Conservation (phyloP, 1,140 invertebrate species). For the Chymomyza costata region DNA sequence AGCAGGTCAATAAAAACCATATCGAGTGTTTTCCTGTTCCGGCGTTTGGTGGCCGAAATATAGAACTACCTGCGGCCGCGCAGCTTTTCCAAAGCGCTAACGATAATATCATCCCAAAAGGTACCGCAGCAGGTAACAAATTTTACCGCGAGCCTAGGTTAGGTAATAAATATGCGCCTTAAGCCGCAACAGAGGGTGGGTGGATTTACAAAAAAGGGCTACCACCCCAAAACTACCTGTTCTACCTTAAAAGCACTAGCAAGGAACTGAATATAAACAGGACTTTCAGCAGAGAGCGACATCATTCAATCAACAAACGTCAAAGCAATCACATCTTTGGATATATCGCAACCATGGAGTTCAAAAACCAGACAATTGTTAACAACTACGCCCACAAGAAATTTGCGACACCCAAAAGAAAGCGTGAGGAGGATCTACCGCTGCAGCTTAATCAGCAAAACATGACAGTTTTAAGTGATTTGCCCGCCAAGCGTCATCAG, state of each 20-base stretch:
- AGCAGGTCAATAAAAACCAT: slow-evolving; percentile 46
- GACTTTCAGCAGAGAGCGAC: slow-evolving; percentile 25
- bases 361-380: neutral
- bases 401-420: slow-evolving; percentile 41
- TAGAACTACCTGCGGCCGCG: slow-evolving; percentile 3
- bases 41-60: slow-evolving; percentile 21
- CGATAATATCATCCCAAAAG: slow-evolving; percentile 12
- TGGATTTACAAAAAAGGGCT: slow-evolving; percentile 43
- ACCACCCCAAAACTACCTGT: slow-evolving; percentile 21
- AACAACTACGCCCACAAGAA: slow-evolving; percentile 41
- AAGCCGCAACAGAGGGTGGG: slow-evolving; percentile 12
- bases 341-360: slow-evolving; percentile 17
- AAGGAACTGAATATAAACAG: slow-evolving; percentile 49
- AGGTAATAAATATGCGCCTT: slow-evolving; percentile 36
- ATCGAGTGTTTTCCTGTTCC: slow-evolving; percentile 47
- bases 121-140: slow-evolving; percentile 23
- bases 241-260: neutral
- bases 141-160: slow-evolving; percentile 15
- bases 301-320: slow-evolving; percentile 47
- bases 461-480: slow-evolving; percentile 8
- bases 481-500: slow-evolving; percentile 30
- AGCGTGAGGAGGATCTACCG: slow-evolving; percentile 28
- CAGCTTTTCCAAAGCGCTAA: no score
- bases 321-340: slow-evolving; percentile 29
- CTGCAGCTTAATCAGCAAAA: slow-evolving; percentile 13